These are phyloP conservation scores for Hemitrygon akajei DNA, from an alignment of 2,797 vertebrate genomes.

Conservation along the genomic window DNA sequence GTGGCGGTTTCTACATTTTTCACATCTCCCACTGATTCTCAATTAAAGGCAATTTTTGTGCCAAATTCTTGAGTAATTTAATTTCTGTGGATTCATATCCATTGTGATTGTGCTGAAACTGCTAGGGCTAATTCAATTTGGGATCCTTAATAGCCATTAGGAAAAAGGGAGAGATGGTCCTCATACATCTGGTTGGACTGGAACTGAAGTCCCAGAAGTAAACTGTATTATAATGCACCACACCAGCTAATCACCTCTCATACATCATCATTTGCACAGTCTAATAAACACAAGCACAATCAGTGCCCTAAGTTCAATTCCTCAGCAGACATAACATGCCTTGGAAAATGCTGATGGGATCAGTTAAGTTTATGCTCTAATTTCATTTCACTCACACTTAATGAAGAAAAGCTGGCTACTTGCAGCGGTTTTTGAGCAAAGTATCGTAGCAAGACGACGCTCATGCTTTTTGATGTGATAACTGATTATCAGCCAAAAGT, in stretches of 20 bases:
- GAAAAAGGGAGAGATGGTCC: neutral
- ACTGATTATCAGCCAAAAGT: neutral
- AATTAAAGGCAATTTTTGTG: constrained; percentile 23
- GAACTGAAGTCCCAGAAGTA: neutral
- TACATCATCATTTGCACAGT: neutral
- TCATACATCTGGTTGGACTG: constrained; percentile 8
- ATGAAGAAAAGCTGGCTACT: neutral
- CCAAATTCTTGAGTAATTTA: constrained; percentile 31
- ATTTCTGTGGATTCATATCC: constrained; percentile 17
- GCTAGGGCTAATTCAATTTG: constrained; percentile 31
- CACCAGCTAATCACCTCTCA: neutral
- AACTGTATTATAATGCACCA: constrained; percentile 13
- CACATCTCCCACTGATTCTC: neutral
- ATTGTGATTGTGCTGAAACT: constrained; percentile 28
- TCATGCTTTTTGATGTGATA: neutral
- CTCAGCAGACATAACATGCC: neutral
- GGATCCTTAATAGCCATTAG: constrained; percentile 29
- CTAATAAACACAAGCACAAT: constrained; percentile 7
- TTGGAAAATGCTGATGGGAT: neutral
- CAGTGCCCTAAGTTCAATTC: neutral
- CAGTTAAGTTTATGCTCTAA: neutral
- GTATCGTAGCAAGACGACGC: neutral
- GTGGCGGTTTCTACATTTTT: neutral
- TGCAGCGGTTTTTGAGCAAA: neutral
- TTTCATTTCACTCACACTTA: neutral